phyloP scores from a whole-genome alignment of 2,113 vertebrate genomes.

The Heterochromis multidens region DNA sequence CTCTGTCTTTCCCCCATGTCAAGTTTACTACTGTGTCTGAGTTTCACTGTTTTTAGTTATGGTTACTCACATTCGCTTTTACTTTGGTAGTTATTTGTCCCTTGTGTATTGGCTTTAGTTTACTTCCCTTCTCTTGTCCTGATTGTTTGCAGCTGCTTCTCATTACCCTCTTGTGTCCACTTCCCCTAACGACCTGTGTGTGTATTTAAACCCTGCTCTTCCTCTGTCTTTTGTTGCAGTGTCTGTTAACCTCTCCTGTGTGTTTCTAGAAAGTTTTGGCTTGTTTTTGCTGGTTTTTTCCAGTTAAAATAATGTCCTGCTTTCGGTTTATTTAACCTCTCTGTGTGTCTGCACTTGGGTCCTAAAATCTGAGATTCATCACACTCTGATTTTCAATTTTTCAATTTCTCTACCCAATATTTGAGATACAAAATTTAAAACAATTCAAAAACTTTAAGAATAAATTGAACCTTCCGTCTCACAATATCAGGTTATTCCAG shows the following conservation, averaged over 20 bases:
- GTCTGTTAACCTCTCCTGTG: no score
- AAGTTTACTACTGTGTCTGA: no score
- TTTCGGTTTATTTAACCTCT: neutral
- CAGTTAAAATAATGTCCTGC: neutral
- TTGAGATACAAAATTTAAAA: no score
- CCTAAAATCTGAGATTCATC: neutral
- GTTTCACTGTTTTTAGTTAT: no score
- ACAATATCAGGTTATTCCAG: neutral
- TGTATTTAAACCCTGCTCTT: neutral
- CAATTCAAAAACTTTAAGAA: neutral
- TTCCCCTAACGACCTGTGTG: neutral
- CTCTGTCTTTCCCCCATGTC: accelerated
- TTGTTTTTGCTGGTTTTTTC: neutral
- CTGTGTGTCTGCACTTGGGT: neutral
- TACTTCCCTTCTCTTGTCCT: no score
- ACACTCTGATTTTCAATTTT: neutral
- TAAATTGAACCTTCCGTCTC: neutral
- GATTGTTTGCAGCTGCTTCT: no score
- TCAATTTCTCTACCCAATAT: neutral
- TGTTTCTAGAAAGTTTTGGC: neutral
- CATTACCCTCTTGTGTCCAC: neutral
- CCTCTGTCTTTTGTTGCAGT: neutral
- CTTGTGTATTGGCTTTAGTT: no score
- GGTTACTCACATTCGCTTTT: no score
- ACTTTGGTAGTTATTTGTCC: no score